Percentiles rank a stretch among this genome's conserved stretches.
Conservation (phyloP, 2,113 vertebrate species). For the Coracopsis vasa region DNA sequence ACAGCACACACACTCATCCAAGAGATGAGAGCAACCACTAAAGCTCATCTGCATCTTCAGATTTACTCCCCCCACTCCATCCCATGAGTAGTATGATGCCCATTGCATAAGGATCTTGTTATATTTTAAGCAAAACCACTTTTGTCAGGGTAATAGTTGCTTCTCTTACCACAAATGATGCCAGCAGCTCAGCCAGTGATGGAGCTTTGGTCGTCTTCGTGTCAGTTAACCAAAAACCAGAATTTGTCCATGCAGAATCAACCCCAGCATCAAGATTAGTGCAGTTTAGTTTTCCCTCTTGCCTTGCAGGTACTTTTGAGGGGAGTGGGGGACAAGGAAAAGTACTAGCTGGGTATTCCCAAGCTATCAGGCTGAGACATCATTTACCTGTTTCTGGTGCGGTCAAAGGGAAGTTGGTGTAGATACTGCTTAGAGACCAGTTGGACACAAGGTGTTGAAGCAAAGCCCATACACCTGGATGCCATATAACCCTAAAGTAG, state of each 20-base stretch:
- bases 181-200: not conserved
- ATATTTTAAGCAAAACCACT: not conserved
- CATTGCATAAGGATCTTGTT: not conserved
- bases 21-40: not conserved
- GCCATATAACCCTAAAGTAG: conserved; percentile 71
- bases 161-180: not conserved
- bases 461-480: conserved; percentile 30
- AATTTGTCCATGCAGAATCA: not conserved
- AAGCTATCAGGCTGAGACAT: not conserved
- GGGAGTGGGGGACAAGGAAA: not conserved
- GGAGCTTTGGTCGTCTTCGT: not conserved
- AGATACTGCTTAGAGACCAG: not conserved
- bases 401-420: not conserved
- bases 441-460: conserved; percentile 6
- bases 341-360: not conserved
- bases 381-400: not conserved
- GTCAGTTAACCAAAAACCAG: not conserved
- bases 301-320: not conserved
- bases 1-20: not conserved
- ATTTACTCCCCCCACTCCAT: not conserved
- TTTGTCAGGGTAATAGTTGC: not conserved
- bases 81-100: not conserved
- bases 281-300: not conserved
- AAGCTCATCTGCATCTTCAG: not conserved
- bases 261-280: not conserved